Evolutionary conservation across 2,888 invertebrate genomes (phyloP).

Genomic region (Erebia aethiops): DNA sequence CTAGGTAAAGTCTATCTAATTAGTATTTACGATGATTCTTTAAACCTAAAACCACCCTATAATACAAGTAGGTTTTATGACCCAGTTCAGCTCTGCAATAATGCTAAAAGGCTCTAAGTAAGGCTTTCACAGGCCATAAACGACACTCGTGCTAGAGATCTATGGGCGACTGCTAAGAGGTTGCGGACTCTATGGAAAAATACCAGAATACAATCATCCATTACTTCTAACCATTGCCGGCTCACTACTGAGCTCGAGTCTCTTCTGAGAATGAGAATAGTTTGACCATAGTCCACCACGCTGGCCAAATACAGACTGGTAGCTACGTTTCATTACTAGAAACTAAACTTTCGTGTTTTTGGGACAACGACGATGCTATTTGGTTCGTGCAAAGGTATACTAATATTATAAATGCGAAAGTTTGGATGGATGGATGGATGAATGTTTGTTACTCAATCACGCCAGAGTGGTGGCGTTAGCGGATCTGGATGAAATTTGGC

Average conservation of each 20-base stretch:
- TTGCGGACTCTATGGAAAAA: background rate
- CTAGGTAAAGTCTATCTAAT: no score
- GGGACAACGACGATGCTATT: no score
- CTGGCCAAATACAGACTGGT: no score
- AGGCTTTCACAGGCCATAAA: constrained; percentile 27
- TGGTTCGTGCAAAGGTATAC: background rate
- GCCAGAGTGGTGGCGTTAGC: no score
- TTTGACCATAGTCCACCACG: no score
- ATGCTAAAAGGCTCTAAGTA: constrained; percentile 27
- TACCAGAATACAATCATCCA: background rate
- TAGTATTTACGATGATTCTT: constrained; percentile 9
- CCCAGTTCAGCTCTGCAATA: constrained; percentile 20
- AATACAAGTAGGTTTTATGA: background rate
- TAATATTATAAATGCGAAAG: background rate
- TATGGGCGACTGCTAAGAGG: constrained; percentile 14
- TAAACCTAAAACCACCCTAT: constrained; percentile 4
- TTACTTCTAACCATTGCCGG: no score
- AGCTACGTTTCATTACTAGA: no score
- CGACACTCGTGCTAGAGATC: constrained; percentile 21
- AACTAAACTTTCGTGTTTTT: no score
- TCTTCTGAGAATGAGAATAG: no score
- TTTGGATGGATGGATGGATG: background rate
- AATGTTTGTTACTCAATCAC: no score
- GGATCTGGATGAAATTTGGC: no score
- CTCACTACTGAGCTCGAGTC: no score